Evolutionary conservation across 1,140 invertebrate genomes (phyloP).

Genomic region (Drosophila arawakana): DNA sequence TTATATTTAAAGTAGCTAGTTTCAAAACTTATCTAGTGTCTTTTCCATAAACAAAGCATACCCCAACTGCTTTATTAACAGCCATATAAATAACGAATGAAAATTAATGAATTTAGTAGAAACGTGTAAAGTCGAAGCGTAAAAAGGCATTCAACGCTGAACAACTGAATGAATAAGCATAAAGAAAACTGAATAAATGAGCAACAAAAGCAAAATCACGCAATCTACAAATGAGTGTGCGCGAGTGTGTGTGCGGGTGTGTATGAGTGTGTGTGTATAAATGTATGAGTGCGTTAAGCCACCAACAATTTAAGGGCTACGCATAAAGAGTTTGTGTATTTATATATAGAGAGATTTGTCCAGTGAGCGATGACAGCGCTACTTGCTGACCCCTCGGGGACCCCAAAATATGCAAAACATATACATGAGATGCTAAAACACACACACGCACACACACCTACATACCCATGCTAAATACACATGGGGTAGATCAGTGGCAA

Average conservation of each 20-base stretch:
- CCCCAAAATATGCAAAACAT: conserved; percentile 55
- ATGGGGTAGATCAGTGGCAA: conserved; percentile 9
- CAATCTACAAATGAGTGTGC: conserved; percentile 18
- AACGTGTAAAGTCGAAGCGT: conserved; percentile 49
- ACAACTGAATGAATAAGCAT: conserved; percentile 60
- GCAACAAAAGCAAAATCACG: conserved; percentile 49
- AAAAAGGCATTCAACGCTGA: conserved; percentile 54
- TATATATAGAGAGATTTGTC: conserved; percentile 39
- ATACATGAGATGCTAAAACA: conserved; percentile 45
- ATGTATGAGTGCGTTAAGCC: conserved; percentile 17
- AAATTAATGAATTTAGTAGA: conserved; percentile 29
- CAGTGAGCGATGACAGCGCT: conserved; percentile 39
- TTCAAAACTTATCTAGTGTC: too few relatives aligned
- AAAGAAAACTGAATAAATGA: conserved; percentile 51
- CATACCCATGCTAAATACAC: neutral
- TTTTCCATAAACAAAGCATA: too few relatives aligned
- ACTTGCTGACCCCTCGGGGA: conserved; percentile 51
- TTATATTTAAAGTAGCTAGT: too few relatives aligned
- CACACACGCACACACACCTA: neutral
- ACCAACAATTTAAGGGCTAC: conserved; percentile 43
- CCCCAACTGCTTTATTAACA: too few relatives aligned
- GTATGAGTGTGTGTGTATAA: neutral
- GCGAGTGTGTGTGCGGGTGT: conserved; percentile 5
- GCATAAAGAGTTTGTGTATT: neutral
- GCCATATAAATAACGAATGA: neutral